Conservation (phyloP, 2,113 vertebrate genomes). For the Neopipo cinnamomea region DNA sequence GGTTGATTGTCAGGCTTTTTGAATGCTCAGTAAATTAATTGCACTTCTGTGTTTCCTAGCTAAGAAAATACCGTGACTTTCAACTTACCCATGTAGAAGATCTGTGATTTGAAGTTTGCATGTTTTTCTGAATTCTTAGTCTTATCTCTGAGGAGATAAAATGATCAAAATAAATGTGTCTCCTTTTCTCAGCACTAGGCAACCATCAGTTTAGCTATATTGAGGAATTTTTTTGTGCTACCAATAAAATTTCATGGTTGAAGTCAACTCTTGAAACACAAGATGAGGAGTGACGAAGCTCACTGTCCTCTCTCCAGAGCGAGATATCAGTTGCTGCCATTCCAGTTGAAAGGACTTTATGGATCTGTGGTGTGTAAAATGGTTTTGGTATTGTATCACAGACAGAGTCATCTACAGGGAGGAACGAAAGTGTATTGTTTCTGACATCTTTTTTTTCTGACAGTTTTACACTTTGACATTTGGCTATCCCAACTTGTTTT, state of each 20-base stretch:
- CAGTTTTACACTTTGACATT: conserved; percentile 50
- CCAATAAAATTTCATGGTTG: neutral
- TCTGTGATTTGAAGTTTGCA: neutral
- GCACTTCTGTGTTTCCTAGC: neutral
- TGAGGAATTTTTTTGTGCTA: neutral
- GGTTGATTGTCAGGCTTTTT: neutral
- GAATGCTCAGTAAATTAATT: neutral
- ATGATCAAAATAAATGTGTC: neutral
- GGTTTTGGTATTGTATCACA: conserved; percentile 17
- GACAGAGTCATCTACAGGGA: conserved; percentile 43
- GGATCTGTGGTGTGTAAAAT: conserved; percentile 65
- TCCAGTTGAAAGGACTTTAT: conserved; percentile 42
- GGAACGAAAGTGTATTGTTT: conserved; percentile 41
- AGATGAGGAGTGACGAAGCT: neutral
- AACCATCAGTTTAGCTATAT: neutral
- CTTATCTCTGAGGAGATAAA: neutral
- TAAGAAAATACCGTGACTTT: neutral
- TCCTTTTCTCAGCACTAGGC: neutral
- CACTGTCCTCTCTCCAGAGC: neutral
- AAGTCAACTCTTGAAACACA: neutral
- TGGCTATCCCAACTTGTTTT: conserved; percentile 36
- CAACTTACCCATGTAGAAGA: neutral
- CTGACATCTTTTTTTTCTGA: conserved; percentile 28
- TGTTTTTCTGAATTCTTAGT: neutral
- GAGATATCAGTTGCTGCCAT: neutral